Percentiles rank a stretch among this genome's conserved stretches.
Conservation (phyloP, 1,140 invertebrate species). For the Chelonus insularis region DNA sequence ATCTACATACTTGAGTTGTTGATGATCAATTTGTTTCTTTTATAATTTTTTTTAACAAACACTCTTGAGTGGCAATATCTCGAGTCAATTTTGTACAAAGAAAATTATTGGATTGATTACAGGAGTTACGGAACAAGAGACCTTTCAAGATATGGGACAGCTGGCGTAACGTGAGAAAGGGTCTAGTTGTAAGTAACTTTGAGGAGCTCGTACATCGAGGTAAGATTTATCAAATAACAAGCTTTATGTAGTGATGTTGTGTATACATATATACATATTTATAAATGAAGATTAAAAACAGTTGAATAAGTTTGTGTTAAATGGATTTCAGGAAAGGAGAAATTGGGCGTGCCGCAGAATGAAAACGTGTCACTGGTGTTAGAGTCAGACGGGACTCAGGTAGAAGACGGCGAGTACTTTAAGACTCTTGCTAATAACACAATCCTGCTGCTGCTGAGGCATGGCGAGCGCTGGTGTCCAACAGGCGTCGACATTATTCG, state of each 20-base stretch:
- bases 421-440: constrained; percentile 88
- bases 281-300: too few species aligned
- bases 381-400: constrained; percentile 92
- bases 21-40: not conserved
- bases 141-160: constrained; percentile 98
- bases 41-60: not conserved
- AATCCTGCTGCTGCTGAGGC: constrained; percentile 81
- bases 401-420: constrained; percentile 94
- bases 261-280: too few species aligned
- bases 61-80: not conserved
- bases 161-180: constrained; percentile 90
- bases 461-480: constrained; percentile 89
- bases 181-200: constrained; percentile 87
- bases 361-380: constrained; percentile 85
- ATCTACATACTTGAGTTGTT: not conserved
- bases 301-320: too few species aligned
- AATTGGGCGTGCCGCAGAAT: constrained; percentile 80
- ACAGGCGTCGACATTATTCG: constrained; percentile 89
- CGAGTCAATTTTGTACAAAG: too few species aligned
- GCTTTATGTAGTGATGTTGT: too few species aligned
- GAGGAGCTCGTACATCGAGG: constrained; percentile 89
- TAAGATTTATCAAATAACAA: constrained; percentile 48
- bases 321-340: constrained; percentile 74
- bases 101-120: constrained; percentile 43
- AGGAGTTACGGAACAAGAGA: constrained; percentile 91